phyloP scores from a whole-genome alignment of 2,888 invertebrate genomes.

The Lamellibrachia satsuma region DNA sequence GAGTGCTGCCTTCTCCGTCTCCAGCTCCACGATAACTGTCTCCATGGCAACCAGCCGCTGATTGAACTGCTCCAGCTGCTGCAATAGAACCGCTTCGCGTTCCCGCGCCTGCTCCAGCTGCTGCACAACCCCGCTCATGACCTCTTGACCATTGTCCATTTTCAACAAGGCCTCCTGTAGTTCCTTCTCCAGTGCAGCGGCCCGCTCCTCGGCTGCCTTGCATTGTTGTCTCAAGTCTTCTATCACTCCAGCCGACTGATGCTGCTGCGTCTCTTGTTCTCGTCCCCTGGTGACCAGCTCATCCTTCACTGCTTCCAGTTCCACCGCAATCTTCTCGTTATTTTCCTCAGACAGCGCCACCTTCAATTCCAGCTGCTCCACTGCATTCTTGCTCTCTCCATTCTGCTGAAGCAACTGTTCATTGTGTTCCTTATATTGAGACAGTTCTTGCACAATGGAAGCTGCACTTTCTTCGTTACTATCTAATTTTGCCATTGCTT shows the following conservation, averaged over 20 bases:
- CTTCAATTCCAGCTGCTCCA: neutral
- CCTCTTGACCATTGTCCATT: neutral
- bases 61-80: neutral
- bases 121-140: neutral
- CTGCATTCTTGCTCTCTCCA: neutral
- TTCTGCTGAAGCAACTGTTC: neutral
- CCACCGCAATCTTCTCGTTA: neutral
- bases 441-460: no score
- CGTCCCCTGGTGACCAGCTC: neutral
- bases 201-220: neutral
- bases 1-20: neutral
- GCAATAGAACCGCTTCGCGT: neutral
- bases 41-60: slow-evolving; percentile 13
- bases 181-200: neutral
- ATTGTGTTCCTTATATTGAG: neutral
- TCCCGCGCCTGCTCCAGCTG: neutral
- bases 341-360: neutral
- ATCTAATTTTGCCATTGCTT: no score
- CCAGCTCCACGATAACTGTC: neutral
- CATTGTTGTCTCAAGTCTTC: neutral
- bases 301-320: neutral
- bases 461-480: no score
- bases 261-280: neutral
- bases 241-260: neutral
- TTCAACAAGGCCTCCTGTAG: neutral